Evolutionary conservation across 2,113 vertebrate species (phyloP).

Genomic region (Furnarius figulus): DNA sequence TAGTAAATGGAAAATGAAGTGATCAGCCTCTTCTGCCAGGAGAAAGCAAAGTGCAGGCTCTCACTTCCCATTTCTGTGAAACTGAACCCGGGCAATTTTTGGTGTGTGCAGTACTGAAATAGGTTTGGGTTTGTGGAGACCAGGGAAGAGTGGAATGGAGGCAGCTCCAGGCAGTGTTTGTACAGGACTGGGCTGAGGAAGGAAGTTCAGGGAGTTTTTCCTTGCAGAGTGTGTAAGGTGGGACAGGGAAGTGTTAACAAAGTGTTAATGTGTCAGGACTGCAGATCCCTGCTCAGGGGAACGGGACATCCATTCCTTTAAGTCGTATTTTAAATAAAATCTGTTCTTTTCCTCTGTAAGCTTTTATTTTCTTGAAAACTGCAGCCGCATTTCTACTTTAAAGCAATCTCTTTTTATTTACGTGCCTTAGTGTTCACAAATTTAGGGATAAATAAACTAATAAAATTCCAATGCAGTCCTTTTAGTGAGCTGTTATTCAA

Average conservation of each 20-base stretch:
- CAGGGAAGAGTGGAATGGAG: fast-evolving
- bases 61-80: not conserved
- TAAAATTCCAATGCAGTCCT: not conserved
- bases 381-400: not conserved
- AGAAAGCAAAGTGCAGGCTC: not conserved
- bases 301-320: not conserved
- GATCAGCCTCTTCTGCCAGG: not conserved
- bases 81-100: too few relatives aligned
- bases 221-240: not conserved
- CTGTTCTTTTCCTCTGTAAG: not conserved
- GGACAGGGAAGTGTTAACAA: not conserved
- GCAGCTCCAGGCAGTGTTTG: not conserved
- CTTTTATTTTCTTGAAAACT: not conserved
- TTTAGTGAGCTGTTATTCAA: not conserved
- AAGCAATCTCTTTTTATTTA: not conserved
- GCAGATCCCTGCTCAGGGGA: not conserved
- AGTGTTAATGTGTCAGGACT: not conserved
- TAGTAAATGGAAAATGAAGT: not conserved
- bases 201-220: not conserved
- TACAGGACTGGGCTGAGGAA: not conserved
- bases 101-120: not conserved
- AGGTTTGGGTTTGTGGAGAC: not conserved
- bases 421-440: not conserved
- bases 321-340: not conserved
- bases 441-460: not conserved